These are phyloP conservation scores for Pangasius sanitwongsei DNA, from an alignment of 2,797 vertebrate species.

Conservation along the genomic window DNA sequence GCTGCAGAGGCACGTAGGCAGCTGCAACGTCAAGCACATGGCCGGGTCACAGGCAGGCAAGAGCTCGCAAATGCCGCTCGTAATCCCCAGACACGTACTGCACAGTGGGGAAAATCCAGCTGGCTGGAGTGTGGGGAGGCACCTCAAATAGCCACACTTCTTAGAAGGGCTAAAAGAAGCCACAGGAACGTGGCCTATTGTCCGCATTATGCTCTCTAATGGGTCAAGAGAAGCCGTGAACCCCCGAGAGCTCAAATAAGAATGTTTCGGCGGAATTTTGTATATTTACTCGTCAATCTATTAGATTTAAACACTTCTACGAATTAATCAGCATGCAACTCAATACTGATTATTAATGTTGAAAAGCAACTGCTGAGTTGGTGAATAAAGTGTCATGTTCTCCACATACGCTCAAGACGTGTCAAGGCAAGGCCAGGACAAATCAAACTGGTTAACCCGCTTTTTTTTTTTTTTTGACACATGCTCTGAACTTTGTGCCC, in stretches of 20 bases:
- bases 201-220: constrained; percentile 36
- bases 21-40: constrained; percentile 70
- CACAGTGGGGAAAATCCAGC: constrained; percentile 42
- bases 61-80: constrained; percentile 67
- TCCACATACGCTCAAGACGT: constrained; percentile 28
- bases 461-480: constrained; percentile 23
- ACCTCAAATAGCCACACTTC: constrained; percentile 70
- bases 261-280: neutral
- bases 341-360: neutral
- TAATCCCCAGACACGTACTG: constrained; percentile 76
- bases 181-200: constrained; percentile 51
- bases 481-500: constrained; percentile 32
- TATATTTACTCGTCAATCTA: neutral
- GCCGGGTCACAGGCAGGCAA: constrained; percentile 64
- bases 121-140: constrained; percentile 30
- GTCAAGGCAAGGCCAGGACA: constrained; percentile 23
- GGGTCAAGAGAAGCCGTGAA: constrained; percentile 29
- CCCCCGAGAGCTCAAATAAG: neutral
- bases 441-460: constrained; percentile 54
- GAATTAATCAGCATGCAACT: neutral
- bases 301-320: neutral
- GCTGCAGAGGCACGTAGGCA: constrained; percentile 80
- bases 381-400: constrained; percentile 34
- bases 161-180: constrained; percentile 67
- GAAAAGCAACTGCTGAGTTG: neutral